phyloP scores from a whole-genome alignment of 2,113 vertebrate genomes.

The Paraplagusia blochii region DNA sequence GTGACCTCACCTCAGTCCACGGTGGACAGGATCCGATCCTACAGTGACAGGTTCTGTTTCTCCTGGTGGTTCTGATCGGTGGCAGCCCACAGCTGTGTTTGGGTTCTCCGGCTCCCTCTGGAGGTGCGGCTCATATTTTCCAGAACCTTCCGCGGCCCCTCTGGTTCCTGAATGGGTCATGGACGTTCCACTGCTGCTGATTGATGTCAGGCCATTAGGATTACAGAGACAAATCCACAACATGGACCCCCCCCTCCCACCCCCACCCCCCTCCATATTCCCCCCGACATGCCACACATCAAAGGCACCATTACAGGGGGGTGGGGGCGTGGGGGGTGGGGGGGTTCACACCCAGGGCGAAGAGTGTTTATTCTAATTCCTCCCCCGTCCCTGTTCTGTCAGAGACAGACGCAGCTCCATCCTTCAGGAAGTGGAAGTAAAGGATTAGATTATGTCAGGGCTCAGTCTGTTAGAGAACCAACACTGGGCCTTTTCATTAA shows the following conservation, averaged over 20 bases:
- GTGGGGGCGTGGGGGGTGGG: too few relatives aligned
- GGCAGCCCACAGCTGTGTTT: not conserved
- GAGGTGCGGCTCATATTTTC: conserved; percentile 32
- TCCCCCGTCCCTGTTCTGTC: conserved; percentile 64
- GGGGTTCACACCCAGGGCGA: conserved; percentile 71
- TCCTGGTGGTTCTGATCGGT: not conserved
- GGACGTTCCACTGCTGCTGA: conserved; percentile 67
- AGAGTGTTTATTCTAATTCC: conserved; percentile 74
- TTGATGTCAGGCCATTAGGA: conserved; percentile 70
- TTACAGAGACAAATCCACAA: conserved; percentile 66
- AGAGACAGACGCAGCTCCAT: conserved; percentile 65
- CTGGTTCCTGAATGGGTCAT: conserved; percentile 63
- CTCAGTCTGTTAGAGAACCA: conserved; percentile 80
- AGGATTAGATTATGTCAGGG: conserved; percentile 78
- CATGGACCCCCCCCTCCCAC: conserved; percentile 55
- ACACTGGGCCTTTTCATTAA: conserved; percentile 82
- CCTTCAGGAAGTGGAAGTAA: conserved; percentile 78
- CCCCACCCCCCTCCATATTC: conserved; percentile 44
- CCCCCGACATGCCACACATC: conserved; percentile 65
- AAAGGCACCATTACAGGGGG: conserved; percentile 67
- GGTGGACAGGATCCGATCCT: too few relatives aligned
- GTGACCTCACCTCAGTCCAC: too few relatives aligned
- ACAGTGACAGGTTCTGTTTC: too few relatives aligned
- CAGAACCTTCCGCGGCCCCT: conserved; percentile 50
- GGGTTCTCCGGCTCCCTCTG: not conserved